phyloP scores from a whole-genome alignment of 1,140 invertebrate genomes.

The Orchestia grillus region DNA sequence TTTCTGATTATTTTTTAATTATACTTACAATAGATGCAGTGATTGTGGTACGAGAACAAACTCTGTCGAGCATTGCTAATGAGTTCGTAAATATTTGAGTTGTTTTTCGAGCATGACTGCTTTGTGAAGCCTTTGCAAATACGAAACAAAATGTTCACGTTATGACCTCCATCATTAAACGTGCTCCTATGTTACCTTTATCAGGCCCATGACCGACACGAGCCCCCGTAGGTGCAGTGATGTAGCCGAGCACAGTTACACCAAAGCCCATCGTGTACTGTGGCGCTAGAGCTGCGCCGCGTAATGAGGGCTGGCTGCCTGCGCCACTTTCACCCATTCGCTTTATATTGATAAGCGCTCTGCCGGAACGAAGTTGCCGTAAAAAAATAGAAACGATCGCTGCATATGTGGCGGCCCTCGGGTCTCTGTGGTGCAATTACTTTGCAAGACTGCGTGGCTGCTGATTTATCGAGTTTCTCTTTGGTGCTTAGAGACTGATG shows the following conservation, averaged over 20 bases:
- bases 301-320: neutral
- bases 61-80: neutral
- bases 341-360: conserved; percentile 8
- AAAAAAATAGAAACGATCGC: neutral
- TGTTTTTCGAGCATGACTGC: neutral
- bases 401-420: neutral
- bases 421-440: neutral
- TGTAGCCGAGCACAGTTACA: neutral
- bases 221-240: neutral
- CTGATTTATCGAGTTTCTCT: neutral
- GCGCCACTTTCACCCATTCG: neutral
- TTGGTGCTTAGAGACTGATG: neutral
- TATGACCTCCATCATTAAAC: neutral
- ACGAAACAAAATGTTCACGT: neutral
- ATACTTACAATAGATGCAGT: neutral
- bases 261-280: too few species aligned
- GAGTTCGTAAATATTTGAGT: neutral
- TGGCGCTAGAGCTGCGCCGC: too few species aligned
- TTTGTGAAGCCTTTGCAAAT: neutral
- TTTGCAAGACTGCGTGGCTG: neutral
- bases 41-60: neutral
- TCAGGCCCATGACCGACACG: neutral
- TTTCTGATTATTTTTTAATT: neutral
- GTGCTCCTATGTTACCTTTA: neutral
- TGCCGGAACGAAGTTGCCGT: neutral